Evolutionary conservation across 2,888 invertebrate genomes (phyloP).

Genomic region (Pseudoips prasinana): DNA sequence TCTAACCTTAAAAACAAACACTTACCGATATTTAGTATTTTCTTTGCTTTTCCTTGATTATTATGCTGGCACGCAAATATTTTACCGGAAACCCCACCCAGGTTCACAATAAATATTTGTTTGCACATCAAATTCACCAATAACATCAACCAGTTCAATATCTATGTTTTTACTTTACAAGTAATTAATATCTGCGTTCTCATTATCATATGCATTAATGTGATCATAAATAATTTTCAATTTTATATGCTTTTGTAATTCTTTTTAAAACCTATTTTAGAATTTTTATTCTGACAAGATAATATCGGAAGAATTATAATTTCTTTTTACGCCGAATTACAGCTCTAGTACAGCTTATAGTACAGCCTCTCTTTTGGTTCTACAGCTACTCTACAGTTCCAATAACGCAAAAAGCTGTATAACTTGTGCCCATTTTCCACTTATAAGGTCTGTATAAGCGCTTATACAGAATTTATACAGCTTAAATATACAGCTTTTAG

Average conservation of each 20-base stretch:
- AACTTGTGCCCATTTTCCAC: constrained; percentile 1
- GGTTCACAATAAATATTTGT: no score
- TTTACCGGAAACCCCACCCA: no score
- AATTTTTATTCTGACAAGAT: constrained; percentile 1
- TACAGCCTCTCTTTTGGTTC: constrained; percentile 1
- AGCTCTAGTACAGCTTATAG: constrained; percentile 1
- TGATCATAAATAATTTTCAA: no score
- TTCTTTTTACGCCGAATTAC: constrained; percentile 2
- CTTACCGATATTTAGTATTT: no score
- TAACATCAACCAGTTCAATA: no score
- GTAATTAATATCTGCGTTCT: no score
- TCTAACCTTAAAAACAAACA: no score
- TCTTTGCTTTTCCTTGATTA: no score
- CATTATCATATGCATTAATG: no score
- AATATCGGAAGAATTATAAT: constrained; percentile 1
- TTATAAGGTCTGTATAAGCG: constrained; percentile 2
- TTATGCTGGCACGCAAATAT: no score
- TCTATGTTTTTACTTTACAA: no score
- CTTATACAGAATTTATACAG: constrained; percentile 1
- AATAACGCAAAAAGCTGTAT: constrained; percentile 2
- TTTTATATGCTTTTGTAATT: constrained; percentile 1
- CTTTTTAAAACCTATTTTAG: constrained; percentile 1
- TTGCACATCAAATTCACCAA: no score
- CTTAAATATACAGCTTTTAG: constrained; percentile 1
- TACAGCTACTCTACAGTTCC: constrained; percentile 3